Evolutionary conservation across 2,888 invertebrate genomes (phyloP), one percentile per base, ranked within the genome.

Genomic region (Electrophaes corylata): DNA sequence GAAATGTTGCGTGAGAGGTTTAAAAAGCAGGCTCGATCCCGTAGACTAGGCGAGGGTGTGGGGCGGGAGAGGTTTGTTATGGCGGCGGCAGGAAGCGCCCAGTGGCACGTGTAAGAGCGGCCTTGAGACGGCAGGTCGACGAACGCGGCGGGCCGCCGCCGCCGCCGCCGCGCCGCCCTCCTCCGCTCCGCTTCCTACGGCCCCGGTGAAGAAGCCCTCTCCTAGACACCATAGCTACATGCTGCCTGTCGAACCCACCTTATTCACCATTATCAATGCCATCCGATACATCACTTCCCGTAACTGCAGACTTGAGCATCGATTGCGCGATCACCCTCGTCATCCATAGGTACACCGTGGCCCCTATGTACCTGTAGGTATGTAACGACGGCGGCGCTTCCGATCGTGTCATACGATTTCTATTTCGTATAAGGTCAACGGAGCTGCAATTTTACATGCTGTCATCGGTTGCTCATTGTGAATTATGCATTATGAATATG

Each of bases 111-210:
- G 89, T 88, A 88, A 84, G 78, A 79, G 79, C 88, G 88, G 88
- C 89, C 89, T 89, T 89, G 90, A 88, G 88, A 88, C 89, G 81
- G 79, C 79, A 78, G 87, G 88, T 88, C 86, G 86, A 76, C 84
- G 86, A 81, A 78, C 86, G 86, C 84, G 81, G 57, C 83, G 81
- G 84, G 81, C 77, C 79, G 71, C 71, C 69, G 65, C 49, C 69
- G 67, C 70, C 68, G 66, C 72, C 57, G 66, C 70, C 37, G 14
- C 14, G 16, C n/a, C 37, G 16, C 16, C 37, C 37, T 4, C 31
- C 70, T 33, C 63, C 64, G 59, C 60, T 60, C 73, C 79, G 33
- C 31, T 33, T 33, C 35, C 1, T 65, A 29, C 26, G 10, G 77
- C 74, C 75, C 75, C 78, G 82, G 77, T 78, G 50, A 33, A 68